Base-by-base conservation (phyloP, 1,140 invertebrate species). In the Sesamia nonagrioides region DNA sequence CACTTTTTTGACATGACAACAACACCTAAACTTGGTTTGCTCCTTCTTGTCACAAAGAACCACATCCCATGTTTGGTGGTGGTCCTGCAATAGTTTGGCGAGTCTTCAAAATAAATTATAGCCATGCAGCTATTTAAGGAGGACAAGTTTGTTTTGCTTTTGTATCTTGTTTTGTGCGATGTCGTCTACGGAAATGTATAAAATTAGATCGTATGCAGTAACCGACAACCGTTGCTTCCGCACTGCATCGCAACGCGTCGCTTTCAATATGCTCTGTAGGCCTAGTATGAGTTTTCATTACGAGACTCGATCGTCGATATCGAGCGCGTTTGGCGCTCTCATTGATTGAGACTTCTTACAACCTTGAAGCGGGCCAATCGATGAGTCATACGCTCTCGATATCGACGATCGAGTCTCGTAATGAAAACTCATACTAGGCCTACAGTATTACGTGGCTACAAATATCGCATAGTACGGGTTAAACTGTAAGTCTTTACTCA, bases 151-250 rank as follows among this genome's bases (percentile, higher is more conserved):
- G 1, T 8, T 60, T 35, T 17, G 11, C 21, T 42, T 63, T 48
- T 3, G 17, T 68, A 27, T 68, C n/a, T 48, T 48, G 21, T 61
- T 61, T 15, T 37, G 15, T 61, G 58, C 37, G 21, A 27, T 60
- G 56, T 66, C 40, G 40, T 68, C 42, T 68, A 21, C 18, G 63
- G 63, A 68, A 68, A 68, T 68, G 63, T 48, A 15, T 8, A 48
- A 50, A 68, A 68, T 68, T 68, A 68, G 63, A 68, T 33, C 37
- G 42, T 13, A 33, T 68, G 63, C 63, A 68, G 42, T 68, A 48
- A 50, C 42, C 40, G 63, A 18, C 48, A 48, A 50, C 42, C 40
- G 63, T 11, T 13, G 63, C 42, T 68, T 68, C 63, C 63, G 63
- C 42, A 48, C 63, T 48, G 63, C 42, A 21, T 68, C 42, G 63